Base-by-base conservation (phyloP, 2,888 invertebrate species). In the Microplitis manilae region DNA sequence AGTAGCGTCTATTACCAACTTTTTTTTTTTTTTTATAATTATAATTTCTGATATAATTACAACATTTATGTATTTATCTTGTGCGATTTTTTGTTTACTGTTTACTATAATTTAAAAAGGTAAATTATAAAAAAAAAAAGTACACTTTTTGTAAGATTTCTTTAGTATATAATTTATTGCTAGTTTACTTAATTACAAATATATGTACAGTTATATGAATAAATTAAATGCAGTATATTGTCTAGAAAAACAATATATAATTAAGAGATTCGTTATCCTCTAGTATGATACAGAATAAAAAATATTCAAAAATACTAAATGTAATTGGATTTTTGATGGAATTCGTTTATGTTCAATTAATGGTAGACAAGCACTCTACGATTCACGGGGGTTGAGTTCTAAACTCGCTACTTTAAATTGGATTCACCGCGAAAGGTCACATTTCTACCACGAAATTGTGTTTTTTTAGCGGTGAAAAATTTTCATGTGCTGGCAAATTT, bases 401-500 rank as follows among this genome's bases (percentile, higher is more conserved):
- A 82, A 80, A 81, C 79, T 84, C 81, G 77, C 83, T 82, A 84
- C 83, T 83, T 84, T 85, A 87, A 71, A 76, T 76, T 76, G 84
- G 84, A 86, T 86, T 86, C 86, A 83, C 81, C 15, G 81, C 77
- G 79, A 80, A 80, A 84, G 83, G 85, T 84, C 83, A 82, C 84
- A 85, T 73, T 76, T 79, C 76, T 73, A 72, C 74, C 62, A 67
- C 84, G 85, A 87, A 87, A 88, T 87, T 87, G 86, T 86, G 84
- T 87, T 87, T 79, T 87, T 86, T 85, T 83, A 83, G 84, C 82
- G 83, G 85, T 84, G 87, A 88, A 88, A 30, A 30, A 30, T 30
- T 88, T 88, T 83, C 85, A 84, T 79, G 81, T 81, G 81, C 79
- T 83, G 84, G 84, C 83, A 84, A 84, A 87, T 89, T 88, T 87